These are phyloP conservation scores for Aricia agestis DNA, from an alignment of 1,140 invertebrate species.

Conservation along the genomic window DNA sequence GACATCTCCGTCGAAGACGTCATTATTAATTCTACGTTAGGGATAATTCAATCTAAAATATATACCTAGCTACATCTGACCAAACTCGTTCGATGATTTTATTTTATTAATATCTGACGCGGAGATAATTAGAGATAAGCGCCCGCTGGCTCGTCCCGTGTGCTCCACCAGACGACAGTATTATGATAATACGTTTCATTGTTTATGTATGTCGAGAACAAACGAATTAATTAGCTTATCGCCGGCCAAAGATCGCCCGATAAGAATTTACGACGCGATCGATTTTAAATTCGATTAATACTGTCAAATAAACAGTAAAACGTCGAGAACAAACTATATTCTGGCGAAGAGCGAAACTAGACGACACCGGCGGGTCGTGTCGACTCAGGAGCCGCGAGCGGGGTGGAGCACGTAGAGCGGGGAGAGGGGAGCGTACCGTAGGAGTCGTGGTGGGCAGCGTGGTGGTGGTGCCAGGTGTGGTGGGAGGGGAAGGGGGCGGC, in stretches of 20 bases:
- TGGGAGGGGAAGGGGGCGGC: conserved; percentile 62
- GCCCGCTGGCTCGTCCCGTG: neutral
- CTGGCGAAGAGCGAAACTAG: neutral
- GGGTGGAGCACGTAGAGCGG: too few relatives aligned
- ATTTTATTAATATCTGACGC: neutral
- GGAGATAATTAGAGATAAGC: neutral
- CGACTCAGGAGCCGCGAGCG: too few relatives aligned
- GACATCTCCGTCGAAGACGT: too few relatives aligned
- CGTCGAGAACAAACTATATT: too few relatives aligned
- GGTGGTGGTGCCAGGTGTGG: conserved; percentile 67
- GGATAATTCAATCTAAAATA: too few relatives aligned
- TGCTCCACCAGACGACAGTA: neutral
- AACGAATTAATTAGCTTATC: neutral
- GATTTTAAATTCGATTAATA: neutral
- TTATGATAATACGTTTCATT: neutral
- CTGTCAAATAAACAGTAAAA: neutral
- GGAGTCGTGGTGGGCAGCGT: conserved; percentile 58
- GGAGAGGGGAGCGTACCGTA: conserved; percentile 35
- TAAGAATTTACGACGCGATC: neutral
- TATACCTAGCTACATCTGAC: too few relatives aligned
- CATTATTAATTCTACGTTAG: too few relatives aligned
- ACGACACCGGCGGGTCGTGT: neutral
- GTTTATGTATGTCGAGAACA: neutral
- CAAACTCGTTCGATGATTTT: neutral
- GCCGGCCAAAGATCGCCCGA: neutral